A percentile compares a stretch with the other conserved stretches of the same genome.
Evolutionary conservation across 2,888 invertebrate species (phyloP).

Genomic region (Sinopyrophorus schimmeli): DNA sequence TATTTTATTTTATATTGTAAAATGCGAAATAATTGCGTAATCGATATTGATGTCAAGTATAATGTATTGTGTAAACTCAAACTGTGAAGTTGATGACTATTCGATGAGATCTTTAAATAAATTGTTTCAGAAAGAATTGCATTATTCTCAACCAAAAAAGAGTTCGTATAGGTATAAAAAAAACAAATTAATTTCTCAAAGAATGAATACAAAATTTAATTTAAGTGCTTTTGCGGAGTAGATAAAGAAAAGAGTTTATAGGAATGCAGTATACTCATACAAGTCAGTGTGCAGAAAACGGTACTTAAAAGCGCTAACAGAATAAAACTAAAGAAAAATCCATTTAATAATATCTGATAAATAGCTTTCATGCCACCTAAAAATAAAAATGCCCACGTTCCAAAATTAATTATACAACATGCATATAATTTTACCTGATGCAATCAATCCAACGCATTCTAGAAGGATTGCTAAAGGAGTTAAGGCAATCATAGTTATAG

Average conservation of each 20-base stretch:
- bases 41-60: no score
- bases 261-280: slow-evolving; percentile 12
- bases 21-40: no score
- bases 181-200: no score
- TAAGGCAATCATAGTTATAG: slow-evolving; percentile 5
- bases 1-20: no score
- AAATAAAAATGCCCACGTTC: neutral
- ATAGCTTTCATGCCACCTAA: slow-evolving; percentile 9
- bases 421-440: slow-evolving; percentile 12
- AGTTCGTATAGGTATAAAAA: no score
- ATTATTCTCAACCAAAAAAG: no score
- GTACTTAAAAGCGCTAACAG: neutral
- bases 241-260: slow-evolving; percentile 7
- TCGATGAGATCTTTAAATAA: no score
- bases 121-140: no score
- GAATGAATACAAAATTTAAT: no score
- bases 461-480: slow-evolving; percentile 11
- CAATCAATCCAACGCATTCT: slow-evolving; percentile 13
- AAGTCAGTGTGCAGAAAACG: slow-evolving; percentile 13
- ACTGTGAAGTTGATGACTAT: no score
- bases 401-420: neutral
- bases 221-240: no score
- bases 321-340: slow-evolving; percentile 16
- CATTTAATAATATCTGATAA: slow-evolving; percentile 13
- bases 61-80: no score